Evolutionary conservation across 64 coral and sea anemone genomes (phyloP).

Genomic region (Montipora sp.): DNA sequence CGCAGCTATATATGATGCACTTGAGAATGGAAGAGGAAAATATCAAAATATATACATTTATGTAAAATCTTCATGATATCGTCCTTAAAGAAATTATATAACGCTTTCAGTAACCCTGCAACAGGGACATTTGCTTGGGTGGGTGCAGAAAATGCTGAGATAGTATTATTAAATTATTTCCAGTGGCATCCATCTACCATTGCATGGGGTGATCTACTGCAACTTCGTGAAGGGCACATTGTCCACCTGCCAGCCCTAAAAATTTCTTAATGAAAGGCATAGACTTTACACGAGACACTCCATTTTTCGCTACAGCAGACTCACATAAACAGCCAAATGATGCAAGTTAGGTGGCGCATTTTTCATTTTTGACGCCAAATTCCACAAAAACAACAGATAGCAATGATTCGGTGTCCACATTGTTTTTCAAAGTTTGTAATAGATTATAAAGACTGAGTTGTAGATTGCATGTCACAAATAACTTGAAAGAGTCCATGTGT

Average conservation of each 20-base stretch:
- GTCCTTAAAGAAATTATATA: constrained; percentile 56
- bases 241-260: constrained; percentile 65
- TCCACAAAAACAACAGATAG: background rate
- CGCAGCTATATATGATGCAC: constrained; percentile 35
- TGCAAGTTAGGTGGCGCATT: background rate
- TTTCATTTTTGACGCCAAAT: constrained; percentile 28
- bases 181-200: constrained; percentile 59
- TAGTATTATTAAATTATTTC: constrained; percentile 65
- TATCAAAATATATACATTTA: constrained; percentile 63
- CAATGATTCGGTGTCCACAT: background rate
- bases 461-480: background rate
- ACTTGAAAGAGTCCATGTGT: background rate
- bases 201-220: constrained; percentile 61
- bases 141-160: constrained; percentile 50
- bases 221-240: constrained; percentile 49
- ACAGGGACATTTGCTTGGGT: constrained; percentile 66
- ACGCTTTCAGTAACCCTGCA: constrained; percentile 66
- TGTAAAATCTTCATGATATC: constrained; percentile 62
- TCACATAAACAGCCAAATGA: constrained; percentile 42
- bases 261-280: constrained; percentile 16
- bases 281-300: constrained; percentile 42
- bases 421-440: background rate
- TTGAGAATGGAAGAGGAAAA: constrained; percentile 33
- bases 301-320: constrained; percentile 59
- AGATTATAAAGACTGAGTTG: background rate